Evolutionary conservation across 2,113 vertebrate genomes (phyloP).

Genomic region (Callocephalon fimbriatum): DNA sequence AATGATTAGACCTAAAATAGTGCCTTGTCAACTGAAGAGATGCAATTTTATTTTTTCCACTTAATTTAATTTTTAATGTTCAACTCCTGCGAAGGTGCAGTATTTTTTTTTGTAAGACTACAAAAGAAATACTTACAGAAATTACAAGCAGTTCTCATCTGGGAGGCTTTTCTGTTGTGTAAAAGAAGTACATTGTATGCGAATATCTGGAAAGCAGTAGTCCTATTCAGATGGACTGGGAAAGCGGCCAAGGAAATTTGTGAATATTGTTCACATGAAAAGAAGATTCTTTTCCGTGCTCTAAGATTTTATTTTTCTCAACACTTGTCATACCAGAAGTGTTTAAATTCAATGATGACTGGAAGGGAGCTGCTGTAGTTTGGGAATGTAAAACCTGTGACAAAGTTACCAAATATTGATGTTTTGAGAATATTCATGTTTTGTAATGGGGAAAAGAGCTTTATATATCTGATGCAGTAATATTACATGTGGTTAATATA

Average conservation of each 20-base stretch:
- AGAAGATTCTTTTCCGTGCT: background rate
- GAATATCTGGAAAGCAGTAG: background rate
- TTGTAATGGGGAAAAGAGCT: background rate
- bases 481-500: background rate
- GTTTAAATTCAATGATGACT: background rate
- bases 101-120: background rate
- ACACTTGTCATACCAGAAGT: background rate
- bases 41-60: slow-evolving; percentile 22
- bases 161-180: background rate
- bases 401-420: background rate
- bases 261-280: background rate
- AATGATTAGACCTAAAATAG: background rate
- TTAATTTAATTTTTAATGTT: slow-evolving; percentile 5
- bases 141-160: background rate
- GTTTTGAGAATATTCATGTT: background rate
- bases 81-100: background rate
- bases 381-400: background rate
- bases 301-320: background rate
- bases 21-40: background rate
- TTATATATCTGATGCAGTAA: background rate
- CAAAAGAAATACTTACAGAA: background rate
- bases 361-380: background rate
- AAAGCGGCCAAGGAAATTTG: background rate
- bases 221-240: slow-evolving; percentile 1
- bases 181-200: background rate